Evolutionary conservation across 2,888 invertebrate species (phyloP), one percentile per base, ranked within the genome.

Genomic region (Lordiphosa andalusiaca): DNA sequence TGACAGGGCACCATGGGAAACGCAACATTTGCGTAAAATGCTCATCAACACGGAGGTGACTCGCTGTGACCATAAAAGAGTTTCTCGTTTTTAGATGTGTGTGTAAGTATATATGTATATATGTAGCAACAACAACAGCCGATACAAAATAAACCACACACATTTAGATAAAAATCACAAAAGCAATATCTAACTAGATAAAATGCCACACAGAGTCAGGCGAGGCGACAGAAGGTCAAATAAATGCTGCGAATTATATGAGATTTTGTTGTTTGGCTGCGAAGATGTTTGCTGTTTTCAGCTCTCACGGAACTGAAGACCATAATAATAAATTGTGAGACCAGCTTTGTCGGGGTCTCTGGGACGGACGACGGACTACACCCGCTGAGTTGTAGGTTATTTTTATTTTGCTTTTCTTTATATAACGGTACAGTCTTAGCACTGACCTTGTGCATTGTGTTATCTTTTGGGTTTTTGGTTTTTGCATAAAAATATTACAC

Each of bases 171-270:
- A 85, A 86, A 84, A 86, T 86, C 86, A 86, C 83, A 81, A 86
- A 86, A 80, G 87, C 87, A 86, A 86, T 86, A 86, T 85, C 75
- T 73, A 71, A 54, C 87, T 86, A 86, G 86, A 87, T 86, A 86
- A 86, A 86, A 86, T 81, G 69, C 78, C 76, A 81, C 12, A 13
- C 12, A 30, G 41, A 41, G 41, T 41, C 41, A 44, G 25, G 30
- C 51, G 58, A 53, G 33, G 39, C 67, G 70, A 72, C 73, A 82
- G 84, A 83, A 80, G 84, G 73, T 71, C 83, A 77, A 67, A 67
- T 60, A 70, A 78, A 77, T 67, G 68, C 73, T 73, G 76, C 73
- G 80, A 83, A 76, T 69, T 76, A 63, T 71, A 73, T 70, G 58
- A 60, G 55, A 53, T 64, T 61, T 49, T 58, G 53, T 47, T 53